Conservation (phyloP, 2,797 vertebrate species). For the Halcyon chelicuti region DNA sequence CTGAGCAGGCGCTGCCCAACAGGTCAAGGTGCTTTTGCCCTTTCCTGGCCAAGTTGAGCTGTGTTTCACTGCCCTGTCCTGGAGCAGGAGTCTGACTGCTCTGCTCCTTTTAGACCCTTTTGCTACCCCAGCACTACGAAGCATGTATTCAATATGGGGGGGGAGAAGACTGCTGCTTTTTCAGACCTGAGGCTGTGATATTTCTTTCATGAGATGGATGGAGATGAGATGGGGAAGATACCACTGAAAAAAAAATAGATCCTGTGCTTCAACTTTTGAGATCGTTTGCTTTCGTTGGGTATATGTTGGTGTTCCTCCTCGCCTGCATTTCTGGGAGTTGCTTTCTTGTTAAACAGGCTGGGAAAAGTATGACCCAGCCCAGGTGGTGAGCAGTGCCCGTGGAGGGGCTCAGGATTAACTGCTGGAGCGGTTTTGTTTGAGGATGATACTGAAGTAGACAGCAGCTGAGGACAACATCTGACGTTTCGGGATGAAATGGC, state of each 20-base stretch:
- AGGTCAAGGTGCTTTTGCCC: neutral
- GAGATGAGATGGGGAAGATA: neutral
- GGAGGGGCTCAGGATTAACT: neutral
- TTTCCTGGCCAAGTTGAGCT: neutral
- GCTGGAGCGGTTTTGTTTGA: neutral
- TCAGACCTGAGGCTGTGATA: neutral
- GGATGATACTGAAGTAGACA: neutral
- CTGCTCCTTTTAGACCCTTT: neutral
- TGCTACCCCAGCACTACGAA: neutral
- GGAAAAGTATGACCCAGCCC: neutral
- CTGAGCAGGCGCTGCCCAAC: neutral
- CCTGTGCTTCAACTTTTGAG: neutral
- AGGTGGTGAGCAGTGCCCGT: neutral
- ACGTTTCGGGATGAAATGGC: accelerated
- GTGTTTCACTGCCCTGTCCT: constrained; percentile 38
- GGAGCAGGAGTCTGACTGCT: neutral
- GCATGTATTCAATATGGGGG: neutral
- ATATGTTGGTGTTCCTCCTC: neutral
- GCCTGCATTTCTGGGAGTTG: neutral
- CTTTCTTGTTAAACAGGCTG: neutral
- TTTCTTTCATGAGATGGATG: neutral
- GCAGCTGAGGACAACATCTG: neutral
- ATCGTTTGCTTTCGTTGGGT: neutral
- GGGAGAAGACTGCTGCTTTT: neutral
- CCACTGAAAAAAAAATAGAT: neutral